Conservation (phyloP, 2,888 invertebrate species). For the Phaedon cochleariae region DNA sequence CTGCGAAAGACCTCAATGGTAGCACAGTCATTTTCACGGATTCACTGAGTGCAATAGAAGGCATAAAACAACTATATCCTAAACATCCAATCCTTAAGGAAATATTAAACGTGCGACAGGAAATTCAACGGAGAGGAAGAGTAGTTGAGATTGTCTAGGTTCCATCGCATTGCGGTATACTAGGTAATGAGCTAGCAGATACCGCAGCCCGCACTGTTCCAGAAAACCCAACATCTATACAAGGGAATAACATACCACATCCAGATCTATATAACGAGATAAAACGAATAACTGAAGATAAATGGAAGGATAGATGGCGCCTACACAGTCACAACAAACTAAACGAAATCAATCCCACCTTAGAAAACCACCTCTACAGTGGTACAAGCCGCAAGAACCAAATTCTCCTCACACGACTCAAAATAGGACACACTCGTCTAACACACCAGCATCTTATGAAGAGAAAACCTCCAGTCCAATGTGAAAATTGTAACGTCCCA, state of each 20-base stretch:
- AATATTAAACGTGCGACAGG: too few relatives aligned
- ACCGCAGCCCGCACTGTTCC: background rate
- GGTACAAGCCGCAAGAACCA: background rate
- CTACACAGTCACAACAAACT: background rate
- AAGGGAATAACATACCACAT: background rate
- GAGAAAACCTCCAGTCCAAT: too few relatives aligned
- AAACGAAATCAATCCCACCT: background rate
- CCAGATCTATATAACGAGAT: background rate
- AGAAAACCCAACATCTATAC: background rate
- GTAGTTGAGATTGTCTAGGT: too few relatives aligned
- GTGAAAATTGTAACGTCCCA: too few relatives aligned
- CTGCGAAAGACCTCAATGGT: too few relatives aligned
- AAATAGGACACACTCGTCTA: background rate
- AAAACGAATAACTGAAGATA: background rate
- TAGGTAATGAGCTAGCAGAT: background rate
- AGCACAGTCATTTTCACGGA: too few relatives aligned
- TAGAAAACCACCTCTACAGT: background rate
- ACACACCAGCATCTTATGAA: background rate
- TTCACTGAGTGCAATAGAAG: too few relatives aligned
- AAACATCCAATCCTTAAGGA: too few relatives aligned
- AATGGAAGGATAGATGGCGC: background rate
- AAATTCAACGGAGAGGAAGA: too few relatives aligned
- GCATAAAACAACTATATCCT: too few relatives aligned
- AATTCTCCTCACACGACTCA: background rate
- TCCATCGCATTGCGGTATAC: background rate